Percentiles rank a stretch among this genome's conserved stretches.
Conservation (phyloP, 2,797 vertebrate species). For the Nyctibius grandis region DNA sequence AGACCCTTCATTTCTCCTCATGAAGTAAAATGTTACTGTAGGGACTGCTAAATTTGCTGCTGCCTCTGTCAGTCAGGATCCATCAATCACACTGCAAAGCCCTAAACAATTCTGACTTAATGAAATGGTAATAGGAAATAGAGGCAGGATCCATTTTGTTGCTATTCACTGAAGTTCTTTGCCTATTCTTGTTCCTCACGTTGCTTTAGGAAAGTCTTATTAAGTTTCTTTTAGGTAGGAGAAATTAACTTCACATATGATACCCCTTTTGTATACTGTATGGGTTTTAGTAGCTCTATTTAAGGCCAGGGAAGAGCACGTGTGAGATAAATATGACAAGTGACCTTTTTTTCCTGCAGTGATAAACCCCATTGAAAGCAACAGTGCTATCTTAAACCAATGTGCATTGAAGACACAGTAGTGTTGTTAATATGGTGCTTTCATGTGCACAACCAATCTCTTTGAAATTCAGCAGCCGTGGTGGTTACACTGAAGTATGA, state of each 20-base stretch:
- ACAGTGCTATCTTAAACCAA: background rate
- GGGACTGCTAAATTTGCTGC: background rate
- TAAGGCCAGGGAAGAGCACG: background rate
- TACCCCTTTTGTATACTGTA: background rate
- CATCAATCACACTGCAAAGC: conserved; percentile 3
- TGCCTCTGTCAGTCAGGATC: background rate
- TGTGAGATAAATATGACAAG: background rate
- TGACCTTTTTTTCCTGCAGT: background rate
- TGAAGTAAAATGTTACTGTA: background rate
- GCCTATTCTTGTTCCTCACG: background rate
- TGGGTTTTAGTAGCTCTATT: background rate
- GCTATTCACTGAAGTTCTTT: background rate
- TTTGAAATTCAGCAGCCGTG: background rate
- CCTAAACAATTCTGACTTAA: background rate
- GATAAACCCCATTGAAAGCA: background rate
- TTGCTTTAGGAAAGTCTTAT: background rate
- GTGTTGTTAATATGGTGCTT: background rate
- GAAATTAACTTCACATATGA: background rate
- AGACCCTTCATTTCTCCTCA: background rate
- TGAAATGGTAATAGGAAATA: background rate
- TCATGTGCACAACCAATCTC: background rate
- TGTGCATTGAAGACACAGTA: background rate
- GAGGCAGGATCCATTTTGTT: background rate
- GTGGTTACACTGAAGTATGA: background rate
- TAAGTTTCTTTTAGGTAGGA: background rate